A percentile compares a stretch with the other conserved stretches of the same genome.
Conservation (phyloP, 2,888 invertebrate genomes). For the Phengaris arion region DNA sequence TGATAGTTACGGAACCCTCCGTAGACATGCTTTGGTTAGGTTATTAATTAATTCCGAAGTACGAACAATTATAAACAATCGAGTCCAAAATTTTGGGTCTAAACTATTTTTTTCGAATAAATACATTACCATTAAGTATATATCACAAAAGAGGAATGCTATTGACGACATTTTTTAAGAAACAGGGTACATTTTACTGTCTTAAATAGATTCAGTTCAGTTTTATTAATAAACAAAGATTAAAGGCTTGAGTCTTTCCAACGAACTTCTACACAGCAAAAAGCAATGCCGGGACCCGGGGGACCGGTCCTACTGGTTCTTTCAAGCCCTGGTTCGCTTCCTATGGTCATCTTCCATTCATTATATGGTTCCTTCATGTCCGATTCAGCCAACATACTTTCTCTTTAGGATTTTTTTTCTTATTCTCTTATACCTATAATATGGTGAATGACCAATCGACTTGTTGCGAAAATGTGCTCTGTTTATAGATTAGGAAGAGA, state of each 20-base stretch:
- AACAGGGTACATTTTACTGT: neutral
- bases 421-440: neutral
- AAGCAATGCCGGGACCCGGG: conserved; percentile 47
- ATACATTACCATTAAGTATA: too few species aligned
- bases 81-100: neutral
- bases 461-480: neutral
- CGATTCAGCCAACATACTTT: conserved; percentile 25
- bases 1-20: too few species aligned
- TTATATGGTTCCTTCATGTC: conserved; percentile 35
- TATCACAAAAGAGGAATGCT: too few species aligned
- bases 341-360: conserved; percentile 52
- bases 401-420: conserved; percentile 23
- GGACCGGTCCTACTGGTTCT: conserved; percentile 68
- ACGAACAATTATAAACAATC: neutral
- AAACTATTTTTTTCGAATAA: neutral
- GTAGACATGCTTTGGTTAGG: too few species aligned
- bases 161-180: too few species aligned
- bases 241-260: conserved; percentile 43
- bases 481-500: neutral
- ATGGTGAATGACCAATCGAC: neutral
- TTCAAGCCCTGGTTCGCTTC: conserved; percentile 42
- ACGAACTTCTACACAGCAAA: conserved; percentile 50
- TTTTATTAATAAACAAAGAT: conserved; percentile 34
- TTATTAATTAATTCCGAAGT: too few species aligned
- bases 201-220: neutral